Evolutionary conservation across 2,888 invertebrate species (phyloP).

Genomic region (Fragum fragum): DNA sequence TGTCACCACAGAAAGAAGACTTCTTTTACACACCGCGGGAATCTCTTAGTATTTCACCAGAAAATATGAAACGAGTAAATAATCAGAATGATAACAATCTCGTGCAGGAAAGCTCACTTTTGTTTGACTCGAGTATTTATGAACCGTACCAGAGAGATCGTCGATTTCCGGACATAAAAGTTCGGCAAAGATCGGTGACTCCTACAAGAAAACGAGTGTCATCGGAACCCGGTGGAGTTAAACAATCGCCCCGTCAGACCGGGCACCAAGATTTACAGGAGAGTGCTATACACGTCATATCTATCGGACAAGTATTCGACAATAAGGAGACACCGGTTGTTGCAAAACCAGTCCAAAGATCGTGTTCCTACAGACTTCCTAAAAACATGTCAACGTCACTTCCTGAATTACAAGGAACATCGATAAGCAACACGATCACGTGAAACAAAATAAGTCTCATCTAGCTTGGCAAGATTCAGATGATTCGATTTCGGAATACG

Average conservation of each 20-base stretch:
- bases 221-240: slow-evolving; percentile 20
- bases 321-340: slow-evolving; percentile 1
- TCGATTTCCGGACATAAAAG: slow-evolving; percentile 54
- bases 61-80: not conserved
- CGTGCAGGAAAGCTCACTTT: not conserved
- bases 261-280: slow-evolving; percentile 43
- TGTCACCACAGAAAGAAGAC: slow-evolving; percentile 31
- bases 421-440: slow-evolving; percentile 9
- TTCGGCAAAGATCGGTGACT: slow-evolving; percentile 45
- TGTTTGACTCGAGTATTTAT: slow-evolving; percentile 38
- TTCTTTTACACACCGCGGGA: slow-evolving; percentile 33
- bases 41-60: slow-evolving; percentile 41
- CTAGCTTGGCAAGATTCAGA: no score
- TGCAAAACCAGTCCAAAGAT: slow-evolving; percentile 17
- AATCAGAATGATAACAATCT: not conserved
- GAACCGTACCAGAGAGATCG: slow-evolving; percentile 54
- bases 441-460: no score
- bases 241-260: slow-evolving; percentile 6
- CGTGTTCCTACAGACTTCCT: slow-evolving; percentile 51
- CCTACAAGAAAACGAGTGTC: slow-evolving; percentile 48
- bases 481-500: no score
- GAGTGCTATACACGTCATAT: slow-evolving; percentile 59
- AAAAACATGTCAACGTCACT: slow-evolving; percentile 42
- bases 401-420: slow-evolving; percentile 48
- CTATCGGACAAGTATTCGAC: slow-evolving; percentile 33